Evolutionary conservation across 2,113 vertebrate genomes (phyloP).

Genomic region (Heterotis niloticus): DNA sequence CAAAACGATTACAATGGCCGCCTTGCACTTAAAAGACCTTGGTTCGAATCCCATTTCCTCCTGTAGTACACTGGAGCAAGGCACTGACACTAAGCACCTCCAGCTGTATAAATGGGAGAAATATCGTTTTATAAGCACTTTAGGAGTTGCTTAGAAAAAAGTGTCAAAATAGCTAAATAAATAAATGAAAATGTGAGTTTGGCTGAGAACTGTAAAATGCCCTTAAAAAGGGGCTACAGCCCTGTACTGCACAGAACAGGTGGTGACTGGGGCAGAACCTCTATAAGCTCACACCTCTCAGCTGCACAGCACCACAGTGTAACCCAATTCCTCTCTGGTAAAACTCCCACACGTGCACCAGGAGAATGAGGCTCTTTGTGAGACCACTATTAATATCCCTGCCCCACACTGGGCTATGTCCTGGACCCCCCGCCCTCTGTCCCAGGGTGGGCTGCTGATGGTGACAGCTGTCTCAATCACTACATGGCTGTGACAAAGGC

Average conservation of each 20-base stretch:
- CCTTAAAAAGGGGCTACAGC: not conserved
- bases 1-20: too few species aligned
- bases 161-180: too few species aligned
- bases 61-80: too few species aligned
- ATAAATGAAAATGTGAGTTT: too few species aligned
- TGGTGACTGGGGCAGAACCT: not conserved
- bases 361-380: conserved; percentile 21
- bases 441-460: not conserved
- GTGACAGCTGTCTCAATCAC: conserved; percentile 9
- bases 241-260: not conserved
- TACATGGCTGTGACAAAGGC: not conserved
- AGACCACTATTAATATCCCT: conserved; percentile 24
- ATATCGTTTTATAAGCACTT: too few species aligned
- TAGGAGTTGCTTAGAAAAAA: too few species aligned
- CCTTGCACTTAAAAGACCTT: too few species aligned
- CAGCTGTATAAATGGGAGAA: too few species aligned
- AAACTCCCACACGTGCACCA: not conserved
- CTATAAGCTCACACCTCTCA: not conserved
- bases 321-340: conserved; percentile 25
- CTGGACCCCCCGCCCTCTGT: not conserved
- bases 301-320: conserved; percentile 1
- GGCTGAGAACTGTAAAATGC: not conserved
- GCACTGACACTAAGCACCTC: too few species aligned
- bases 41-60: too few species aligned
- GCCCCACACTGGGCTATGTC: not conserved